Evolutionary conservation across 2,113 vertebrate genomes (phyloP).

Genomic region (Asarcornis scutulata): DNA sequence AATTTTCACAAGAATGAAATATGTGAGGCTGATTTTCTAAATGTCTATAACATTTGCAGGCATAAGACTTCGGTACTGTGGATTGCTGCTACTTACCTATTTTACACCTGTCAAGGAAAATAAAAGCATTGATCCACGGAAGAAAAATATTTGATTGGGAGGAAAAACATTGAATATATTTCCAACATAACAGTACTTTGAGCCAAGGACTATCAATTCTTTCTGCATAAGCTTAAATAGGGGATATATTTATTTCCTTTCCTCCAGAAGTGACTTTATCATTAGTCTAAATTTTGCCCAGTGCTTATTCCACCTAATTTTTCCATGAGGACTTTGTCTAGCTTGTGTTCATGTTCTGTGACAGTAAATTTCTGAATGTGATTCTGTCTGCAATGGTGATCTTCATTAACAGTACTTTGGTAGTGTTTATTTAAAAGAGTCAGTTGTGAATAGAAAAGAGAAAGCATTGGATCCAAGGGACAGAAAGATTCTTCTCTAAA

Average conservation of each 20-base stretch:
- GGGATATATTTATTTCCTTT: background rate
- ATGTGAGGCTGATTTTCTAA: background rate
- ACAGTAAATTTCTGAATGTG: background rate
- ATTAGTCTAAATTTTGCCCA: background rate
- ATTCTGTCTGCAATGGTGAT: background rate
- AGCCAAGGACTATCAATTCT: background rate
- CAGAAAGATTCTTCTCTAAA: background rate
- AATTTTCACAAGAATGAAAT: background rate
- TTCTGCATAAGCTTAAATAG: background rate
- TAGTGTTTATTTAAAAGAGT: background rate
- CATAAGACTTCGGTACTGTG: background rate
- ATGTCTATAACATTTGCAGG: background rate
- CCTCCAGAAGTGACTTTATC: background rate
- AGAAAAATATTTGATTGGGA: background rate
- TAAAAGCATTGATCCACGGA: background rate
- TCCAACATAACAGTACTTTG: background rate
- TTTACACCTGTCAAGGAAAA: background rate
- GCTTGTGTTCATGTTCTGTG: background rate
- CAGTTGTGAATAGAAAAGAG: background rate
- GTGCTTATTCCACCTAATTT: background rate
- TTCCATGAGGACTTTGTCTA: background rate
- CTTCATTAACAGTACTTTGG: background rate
- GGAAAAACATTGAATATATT: background rate
- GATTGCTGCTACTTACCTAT: background rate
- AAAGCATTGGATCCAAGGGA: background rate